phyloP scores from a whole-genome alignment of 2,113 vertebrate species.

The Notothenia rossii region DNA sequence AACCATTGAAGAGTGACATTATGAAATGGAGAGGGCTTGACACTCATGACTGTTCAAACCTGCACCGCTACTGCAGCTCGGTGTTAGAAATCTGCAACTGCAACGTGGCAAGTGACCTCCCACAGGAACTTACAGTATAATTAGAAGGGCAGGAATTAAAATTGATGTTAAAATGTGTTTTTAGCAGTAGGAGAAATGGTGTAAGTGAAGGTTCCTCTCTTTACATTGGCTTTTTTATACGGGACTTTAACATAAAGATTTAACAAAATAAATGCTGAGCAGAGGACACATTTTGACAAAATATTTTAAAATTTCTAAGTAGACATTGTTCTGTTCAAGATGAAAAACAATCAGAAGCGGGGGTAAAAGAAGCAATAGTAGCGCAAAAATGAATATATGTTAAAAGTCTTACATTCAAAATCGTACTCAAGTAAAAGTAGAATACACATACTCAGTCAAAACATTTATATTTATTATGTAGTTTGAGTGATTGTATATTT shows the following conservation, averaged over 20 bases:
- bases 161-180: background rate
- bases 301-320: too few species aligned
- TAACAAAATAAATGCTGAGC: background rate
- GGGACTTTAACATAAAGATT: background rate
- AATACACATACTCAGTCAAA: too few species aligned
- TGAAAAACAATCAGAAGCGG: background rate
- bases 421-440: too few species aligned
- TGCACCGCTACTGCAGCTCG: slow-evolving; percentile 49
- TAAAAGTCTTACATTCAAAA: too few species aligned
- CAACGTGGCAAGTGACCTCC: background rate
- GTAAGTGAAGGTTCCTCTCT: background rate
- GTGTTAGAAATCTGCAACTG: slow-evolving; percentile 56
- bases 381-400: too few species aligned
- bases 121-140: background rate
- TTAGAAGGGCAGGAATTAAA: background rate
- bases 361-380: too few species aligned
- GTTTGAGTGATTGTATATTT: too few species aligned
- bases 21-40: background rate
- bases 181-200: too few species aligned
- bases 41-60: background rate
- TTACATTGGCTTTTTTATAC: background rate
- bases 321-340: background rate
- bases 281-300: too few species aligned
- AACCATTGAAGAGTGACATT: too few species aligned
- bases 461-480: too few species aligned